phyloP scores from a whole-genome alignment of 2,797 vertebrate genomes.

The Trachurus trachurus region DNA sequence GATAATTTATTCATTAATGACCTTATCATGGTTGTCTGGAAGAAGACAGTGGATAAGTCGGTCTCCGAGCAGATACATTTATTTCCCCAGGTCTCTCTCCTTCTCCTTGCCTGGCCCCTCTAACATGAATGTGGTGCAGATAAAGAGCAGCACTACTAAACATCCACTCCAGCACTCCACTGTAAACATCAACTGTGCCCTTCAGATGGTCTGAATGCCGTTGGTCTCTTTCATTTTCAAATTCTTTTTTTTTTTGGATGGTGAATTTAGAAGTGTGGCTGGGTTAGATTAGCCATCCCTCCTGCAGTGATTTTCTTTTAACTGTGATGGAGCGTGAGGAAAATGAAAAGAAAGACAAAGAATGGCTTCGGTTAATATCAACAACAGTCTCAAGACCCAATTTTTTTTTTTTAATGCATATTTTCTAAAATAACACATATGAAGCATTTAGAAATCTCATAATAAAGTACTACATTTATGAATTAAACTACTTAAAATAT shows the following conservation, averaged over 20 bases:
- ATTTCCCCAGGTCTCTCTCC: conserved; percentile 23
- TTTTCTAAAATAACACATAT: not conserved
- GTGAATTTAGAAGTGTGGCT: conserved; percentile 11
- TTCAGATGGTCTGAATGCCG: not conserved
- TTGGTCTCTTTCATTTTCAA: conserved; percentile 5
- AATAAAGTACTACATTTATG: not conserved
- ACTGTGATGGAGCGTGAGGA: not conserved
- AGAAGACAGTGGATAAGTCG: conserved; percentile 62
- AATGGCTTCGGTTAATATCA: too few relatives aligned
- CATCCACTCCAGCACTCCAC: not conserved
- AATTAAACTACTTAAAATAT: not conserved
- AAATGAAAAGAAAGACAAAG: conserved; percentile 5
- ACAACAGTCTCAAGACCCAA: too few relatives aligned
- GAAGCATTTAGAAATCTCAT: not conserved
- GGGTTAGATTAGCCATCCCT: conserved; percentile 11
- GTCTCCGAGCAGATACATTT: conserved; percentile 61
- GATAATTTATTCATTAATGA: conserved; percentile 87
- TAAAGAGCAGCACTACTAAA: conserved; percentile 15
- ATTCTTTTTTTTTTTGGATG: conserved; percentile 26
- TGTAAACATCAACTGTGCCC: not conserved
- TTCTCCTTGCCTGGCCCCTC: too few relatives aligned
- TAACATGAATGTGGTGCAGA: too few relatives aligned
- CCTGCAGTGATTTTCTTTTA: not conserved
- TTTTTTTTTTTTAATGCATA: not conserved
- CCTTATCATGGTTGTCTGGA: conserved; percentile 75